Conservation (phyloP, 2,113 vertebrate genomes). For the Cephalophus harveyi region DNA sequence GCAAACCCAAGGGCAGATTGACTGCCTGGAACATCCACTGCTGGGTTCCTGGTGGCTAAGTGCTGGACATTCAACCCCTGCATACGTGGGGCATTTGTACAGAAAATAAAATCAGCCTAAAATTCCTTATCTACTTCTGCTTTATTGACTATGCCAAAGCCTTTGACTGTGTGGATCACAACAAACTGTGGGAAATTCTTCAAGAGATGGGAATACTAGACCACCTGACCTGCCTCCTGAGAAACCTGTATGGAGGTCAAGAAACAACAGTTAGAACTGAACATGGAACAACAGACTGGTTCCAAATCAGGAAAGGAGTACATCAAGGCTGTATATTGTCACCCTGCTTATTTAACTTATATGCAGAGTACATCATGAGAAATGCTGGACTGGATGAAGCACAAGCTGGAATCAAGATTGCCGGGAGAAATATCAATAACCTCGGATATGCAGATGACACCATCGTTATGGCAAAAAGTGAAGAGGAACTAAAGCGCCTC, state of each 20-base stretch:
- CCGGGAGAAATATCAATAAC: background rate
- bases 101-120: background rate
- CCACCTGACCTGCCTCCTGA: background rate
- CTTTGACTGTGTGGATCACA: background rate
- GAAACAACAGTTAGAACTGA: background rate
- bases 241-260: background rate
- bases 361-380: background rate
- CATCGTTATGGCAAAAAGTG: background rate
- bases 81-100: background rate
- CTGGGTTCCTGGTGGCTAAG: background rate
- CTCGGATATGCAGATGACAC: background rate
- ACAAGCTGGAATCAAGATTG: background rate
- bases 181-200: background rate
- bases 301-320: background rate
- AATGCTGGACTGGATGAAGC: rapidly evolving
- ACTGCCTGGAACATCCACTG: background rate
- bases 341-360: background rate
- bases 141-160: background rate
- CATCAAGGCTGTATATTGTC: background rate
- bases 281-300: background rate
- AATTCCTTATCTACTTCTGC: background rate
- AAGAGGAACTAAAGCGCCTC: background rate
- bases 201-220: background rate
- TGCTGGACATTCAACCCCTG: background rate
- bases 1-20: background rate